A percentile compares a stretch with the other conserved stretches of the same genome.
Evolutionary conservation across 2,797 vertebrate genomes (phyloP).

Genomic region (Hylomyscus alleni): DNA sequence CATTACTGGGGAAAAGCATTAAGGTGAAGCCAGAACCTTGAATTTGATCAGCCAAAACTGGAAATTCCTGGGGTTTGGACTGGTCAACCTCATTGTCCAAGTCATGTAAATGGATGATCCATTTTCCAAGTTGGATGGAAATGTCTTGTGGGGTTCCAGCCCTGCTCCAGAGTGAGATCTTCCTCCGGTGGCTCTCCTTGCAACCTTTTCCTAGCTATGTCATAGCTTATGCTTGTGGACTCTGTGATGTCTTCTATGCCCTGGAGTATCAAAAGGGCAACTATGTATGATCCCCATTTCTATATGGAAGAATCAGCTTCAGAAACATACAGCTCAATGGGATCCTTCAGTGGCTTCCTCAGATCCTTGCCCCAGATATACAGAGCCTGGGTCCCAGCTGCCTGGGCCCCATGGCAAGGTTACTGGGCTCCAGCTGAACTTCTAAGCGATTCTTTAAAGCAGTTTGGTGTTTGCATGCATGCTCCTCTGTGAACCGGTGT

Average conservation of each 20-base stretch:
- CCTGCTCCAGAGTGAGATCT: neutral
- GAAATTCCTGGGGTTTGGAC: neutral
- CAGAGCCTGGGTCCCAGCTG: neutral
- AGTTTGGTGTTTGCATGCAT: fast-evolving
- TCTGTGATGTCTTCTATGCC: neutral
- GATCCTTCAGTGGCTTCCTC: neutral
- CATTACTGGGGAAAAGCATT: neutral
- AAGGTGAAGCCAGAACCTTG: neutral
- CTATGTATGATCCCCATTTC: neutral
- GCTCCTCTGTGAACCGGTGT: neutral
- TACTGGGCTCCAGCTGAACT: too few relatives aligned
- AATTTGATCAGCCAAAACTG: neutral
- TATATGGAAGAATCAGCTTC: neutral
- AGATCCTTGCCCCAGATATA: neutral
- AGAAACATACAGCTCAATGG: fast-evolving
- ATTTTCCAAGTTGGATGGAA: neutral
- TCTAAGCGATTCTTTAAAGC: too few relatives aligned
- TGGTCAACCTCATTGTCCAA: neutral
- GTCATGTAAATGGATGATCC: neutral
- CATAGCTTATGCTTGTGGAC: fast-evolving
- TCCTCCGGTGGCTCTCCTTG: neutral
- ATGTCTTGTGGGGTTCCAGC: neutral
- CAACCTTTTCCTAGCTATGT: too few relatives aligned
- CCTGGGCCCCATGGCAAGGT: neutral
- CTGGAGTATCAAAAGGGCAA: neutral